phyloP scores from a whole-genome alignment of 2,797 vertebrate species.

The Hippocampus kuda region DNA sequence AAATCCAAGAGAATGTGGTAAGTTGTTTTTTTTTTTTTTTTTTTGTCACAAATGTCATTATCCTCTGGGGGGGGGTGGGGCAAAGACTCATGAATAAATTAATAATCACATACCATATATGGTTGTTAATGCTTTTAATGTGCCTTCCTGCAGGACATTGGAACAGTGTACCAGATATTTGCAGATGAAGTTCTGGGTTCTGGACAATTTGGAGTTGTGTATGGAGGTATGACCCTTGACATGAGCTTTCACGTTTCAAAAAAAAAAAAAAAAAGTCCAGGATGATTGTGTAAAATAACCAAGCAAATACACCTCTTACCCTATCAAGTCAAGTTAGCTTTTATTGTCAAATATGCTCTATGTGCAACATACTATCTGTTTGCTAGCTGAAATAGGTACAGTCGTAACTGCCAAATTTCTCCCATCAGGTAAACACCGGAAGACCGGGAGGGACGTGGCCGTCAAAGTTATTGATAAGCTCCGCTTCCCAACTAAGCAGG shows the following conservation, averaged over 20 bases:
- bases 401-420: background rate
- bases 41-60: constrained; percentile 1
- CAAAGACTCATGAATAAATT: background rate
- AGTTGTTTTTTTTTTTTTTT: constrained; percentile 21
- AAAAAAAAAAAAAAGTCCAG: background rate
- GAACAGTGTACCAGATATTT: constrained; percentile 85
- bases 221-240: constrained; percentile 67
- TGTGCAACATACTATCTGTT: background rate
- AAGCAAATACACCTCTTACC: background rate
- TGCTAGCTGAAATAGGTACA: background rate
- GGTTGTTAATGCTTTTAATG: background rate
- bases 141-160: constrained; percentile 72
- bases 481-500: constrained; percentile 86
- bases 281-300: background rate
- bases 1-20: constrained; percentile 86
- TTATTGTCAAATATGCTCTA: too few species aligned
- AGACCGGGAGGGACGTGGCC: constrained; percentile 82
- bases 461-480: constrained; percentile 91
- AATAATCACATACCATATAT: background rate
- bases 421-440: constrained; percentile 79
- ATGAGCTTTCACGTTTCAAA: background rate
- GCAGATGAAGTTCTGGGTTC: constrained; percentile 85
- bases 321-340: too few species aligned
- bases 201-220: constrained; percentile 84
- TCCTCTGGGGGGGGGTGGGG: too few species aligned